Evolutionary conservation across 2,888 invertebrate genomes (phyloP), one percentile per base, ranked within the genome.

Genomic region (Osmoderma eremita): DNA sequence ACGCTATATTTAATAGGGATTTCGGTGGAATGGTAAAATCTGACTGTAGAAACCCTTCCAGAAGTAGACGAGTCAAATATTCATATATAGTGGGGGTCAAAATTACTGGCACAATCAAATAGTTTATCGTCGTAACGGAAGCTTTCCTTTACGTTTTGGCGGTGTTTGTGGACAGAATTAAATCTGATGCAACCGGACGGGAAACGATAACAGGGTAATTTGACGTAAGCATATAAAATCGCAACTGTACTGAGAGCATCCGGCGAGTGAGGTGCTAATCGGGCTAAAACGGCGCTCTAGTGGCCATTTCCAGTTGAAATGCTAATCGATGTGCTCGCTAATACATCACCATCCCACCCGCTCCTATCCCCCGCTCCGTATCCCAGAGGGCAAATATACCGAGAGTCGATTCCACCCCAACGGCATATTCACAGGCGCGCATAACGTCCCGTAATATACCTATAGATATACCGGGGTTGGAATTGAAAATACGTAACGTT

Each of bases 241-340:
- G 75, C 30, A 77, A 73, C 74, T 74, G 73, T 72, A 75, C 74
- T 6, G 30, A 30, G 74, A 73, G 75, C 75, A 77, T 76, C 75
- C 75, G 77, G 75, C 76, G 76, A 77, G 75, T 74, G 75, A 74
- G 76, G 76, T 76, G 78, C 75, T 76, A 75, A 76, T 78, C 76
- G 73, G 72, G 75, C 72, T 75, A 74, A 75, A 76, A 76, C 75
- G 72, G 75, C 73, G 73, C 72, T 77, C 76, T 76, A 77, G 76
- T 77, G 78, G 78, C 79, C 78, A 79, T 79, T 80, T 79, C 77
- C 79, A 79, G 79, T 78, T 78, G 78, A 78, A 79, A 78, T 78
- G 78, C 77, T 79, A 79, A 79, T 80, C 79, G 78, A 79, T 79
- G 76, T 75, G 75, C 75, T 77, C 75, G 75, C 75, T 75, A 75